Base-by-base conservation (phyloP, 2,113 vertebrate species). In the Arothron firmamentum region DNA sequence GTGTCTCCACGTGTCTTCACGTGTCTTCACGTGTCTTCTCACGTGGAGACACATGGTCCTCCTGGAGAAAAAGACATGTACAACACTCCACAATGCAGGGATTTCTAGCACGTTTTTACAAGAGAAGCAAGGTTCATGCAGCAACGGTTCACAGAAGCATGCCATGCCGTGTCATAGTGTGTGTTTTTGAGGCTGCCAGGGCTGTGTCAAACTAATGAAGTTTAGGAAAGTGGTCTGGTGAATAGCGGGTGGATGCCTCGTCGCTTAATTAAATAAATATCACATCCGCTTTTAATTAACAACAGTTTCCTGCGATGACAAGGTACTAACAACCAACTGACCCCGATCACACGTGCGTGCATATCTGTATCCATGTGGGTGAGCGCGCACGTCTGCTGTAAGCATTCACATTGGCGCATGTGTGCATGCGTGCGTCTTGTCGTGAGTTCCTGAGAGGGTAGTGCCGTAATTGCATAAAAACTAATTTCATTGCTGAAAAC, bases 401-500 rank as follows among this genome's bases (percentile, higher is more conserved):
- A 42, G 17, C 8, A 18, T 21, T 46, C 21, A 20, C 3, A 23
- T 53, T 54, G 62, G 59, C 34, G 63, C 50, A 18, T 43, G 56
- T 57, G 42, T 55, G 13, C 25, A 12, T 7, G 38, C 12, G 59
- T 57, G 9, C 48, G 3, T 74, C 78, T 78, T 56, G 56, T 83
- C 77, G 76, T 75, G 66, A 88, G 83, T 88, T 82, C 34, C 34
- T 38, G 34, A 38, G 10, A 86, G 78, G 43, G 47, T 69, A 79
- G 77, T 75, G 62, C 77, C 73, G 72, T 87, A 86, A 88, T 87
- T 87, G 81, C 80, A 82, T 81, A 82, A 82, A 83, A 88, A 87
- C 78, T 86, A 87, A 88, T 88, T 87, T 86, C 78, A 83, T 88
- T 72, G 83, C 68, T 86, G 73, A 79, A 85, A 88, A 77, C 76